phyloP scores from a whole-genome alignment of 2,797 vertebrate genomes.

The Taenioides sp. region DNA sequence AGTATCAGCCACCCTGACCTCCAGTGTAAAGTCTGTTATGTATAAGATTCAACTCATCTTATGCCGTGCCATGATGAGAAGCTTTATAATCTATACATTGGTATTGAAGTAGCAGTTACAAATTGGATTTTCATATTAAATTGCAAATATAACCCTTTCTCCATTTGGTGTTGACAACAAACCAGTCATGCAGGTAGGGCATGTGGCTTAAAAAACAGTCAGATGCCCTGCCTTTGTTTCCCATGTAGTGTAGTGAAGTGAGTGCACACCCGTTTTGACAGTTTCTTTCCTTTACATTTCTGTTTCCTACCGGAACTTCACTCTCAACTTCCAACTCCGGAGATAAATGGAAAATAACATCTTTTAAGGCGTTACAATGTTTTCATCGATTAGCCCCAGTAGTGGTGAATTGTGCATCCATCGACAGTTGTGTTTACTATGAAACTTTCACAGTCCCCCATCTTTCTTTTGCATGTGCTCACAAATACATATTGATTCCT shows the following conservation, averaged over 20 bases:
- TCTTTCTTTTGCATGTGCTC: conserved; percentile 25
- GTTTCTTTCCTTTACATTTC: not conserved
- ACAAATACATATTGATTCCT: conserved; percentile 42
- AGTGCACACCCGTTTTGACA: not conserved
- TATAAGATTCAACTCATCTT: no score
- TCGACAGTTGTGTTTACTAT: conserved; percentile 26
- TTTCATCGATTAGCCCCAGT: conserved; percentile 8
- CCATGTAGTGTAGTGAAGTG: not conserved
- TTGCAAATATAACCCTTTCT: not conserved
- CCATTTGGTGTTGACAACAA: no score
- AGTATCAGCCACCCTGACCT: no score
- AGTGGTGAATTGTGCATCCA: conserved; percentile 20
- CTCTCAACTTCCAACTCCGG: not conserved
- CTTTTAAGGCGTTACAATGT: conserved; percentile 4
- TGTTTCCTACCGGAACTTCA: not conserved
- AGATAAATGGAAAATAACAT: conserved; percentile 8
- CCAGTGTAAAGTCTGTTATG: no score
- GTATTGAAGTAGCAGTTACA: not conserved
- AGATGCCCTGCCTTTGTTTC: not conserved
- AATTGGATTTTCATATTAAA: not conserved
- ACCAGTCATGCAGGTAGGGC: no score
- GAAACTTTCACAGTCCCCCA: conserved; percentile 12
- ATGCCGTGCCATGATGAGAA: no score
- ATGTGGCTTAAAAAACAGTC: no score
- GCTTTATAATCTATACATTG: not conserved